Base-by-base conservation (phyloP, 1,140 invertebrate genomes). In the Bombus vancouverensis region DNA sequence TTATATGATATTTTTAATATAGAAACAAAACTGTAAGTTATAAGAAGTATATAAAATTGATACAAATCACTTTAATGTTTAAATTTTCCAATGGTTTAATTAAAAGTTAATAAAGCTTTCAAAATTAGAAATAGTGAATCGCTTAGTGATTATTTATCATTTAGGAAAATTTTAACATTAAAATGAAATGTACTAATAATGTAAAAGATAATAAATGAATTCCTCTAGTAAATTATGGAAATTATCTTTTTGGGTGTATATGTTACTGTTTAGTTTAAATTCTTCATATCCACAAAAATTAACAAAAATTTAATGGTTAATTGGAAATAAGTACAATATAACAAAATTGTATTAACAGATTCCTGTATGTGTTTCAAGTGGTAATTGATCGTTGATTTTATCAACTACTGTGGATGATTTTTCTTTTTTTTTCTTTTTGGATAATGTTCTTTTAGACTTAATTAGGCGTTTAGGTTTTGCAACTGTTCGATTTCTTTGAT, bases 1-100 rank as follows among this genome's bases (percentile, higher is more conserved):
- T 47, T 65, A 81, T 53, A 53, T 65, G 12, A 44, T 62, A 85
- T 81, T 34, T 81, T 81, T 44, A 74, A 47, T 74, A 74, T 75
- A 81, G 44, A 78, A 83, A 42, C 18, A 57, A 70, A 68, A 57
- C 5, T 74, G 62, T 9, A 39, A 76, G 57, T 32, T 77, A 34
- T 53, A 15, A 32, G 53, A 42, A 71, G 59, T 62, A 25, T 79
- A 71, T 72, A 71, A 80, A 78, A 57, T 53, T 83, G 28, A 42
- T 85, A 59, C 28, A 59, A 37, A 13, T 79, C 53, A 72, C 2
- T 59, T 73, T 10, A 34, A 32, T 80, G 44, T 80, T 72, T 59
- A 53, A 70, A 80, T 80, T 72, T 53, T 78, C 53, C 39, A 85
- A n/a, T 44, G 2, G 42, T 62, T 47, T 79, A 71, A 59, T n/a